phyloP scores from a whole-genome alignment of 2,797 vertebrate genomes.

The Sebastes iracundus region DNA sequence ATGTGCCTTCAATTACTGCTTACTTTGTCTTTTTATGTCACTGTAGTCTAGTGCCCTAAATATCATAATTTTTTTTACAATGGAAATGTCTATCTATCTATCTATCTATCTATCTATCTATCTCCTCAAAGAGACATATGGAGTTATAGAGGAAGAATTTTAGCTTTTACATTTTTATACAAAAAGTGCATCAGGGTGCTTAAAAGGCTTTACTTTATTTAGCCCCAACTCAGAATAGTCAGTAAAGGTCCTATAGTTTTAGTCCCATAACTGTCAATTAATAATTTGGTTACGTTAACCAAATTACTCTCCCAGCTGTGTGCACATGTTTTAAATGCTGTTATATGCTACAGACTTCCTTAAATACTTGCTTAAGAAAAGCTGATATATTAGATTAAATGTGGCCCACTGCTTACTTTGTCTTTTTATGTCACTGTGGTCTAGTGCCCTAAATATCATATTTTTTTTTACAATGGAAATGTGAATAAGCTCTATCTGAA shows the following conservation, averaged over 20 bases:
- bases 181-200: no score
- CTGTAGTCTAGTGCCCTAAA: not conserved
- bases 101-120: not conserved
- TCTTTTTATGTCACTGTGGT: not conserved
- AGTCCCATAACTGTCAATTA: not conserved
- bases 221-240: not conserved
- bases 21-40: not conserved
- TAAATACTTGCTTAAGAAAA: not conserved
- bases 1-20: not conserved
- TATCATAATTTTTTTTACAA: no score
- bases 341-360: not conserved
- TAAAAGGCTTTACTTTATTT: not conserved
- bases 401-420: not conserved
- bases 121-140: not conserved
- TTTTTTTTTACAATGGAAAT: not conserved
- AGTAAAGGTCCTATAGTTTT: not conserved
- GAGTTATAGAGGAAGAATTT: not conserved
- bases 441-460: not conserved
- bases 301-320: not conserved
- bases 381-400: not conserved
- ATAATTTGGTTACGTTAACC: not conserved
- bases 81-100: not conserved
- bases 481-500: no score
- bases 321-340: not conserved
- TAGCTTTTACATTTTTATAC: not conserved